Base-by-base conservation (phyloP, 2,797 vertebrate species). In the Acipenser oxyrinchus region DNA sequence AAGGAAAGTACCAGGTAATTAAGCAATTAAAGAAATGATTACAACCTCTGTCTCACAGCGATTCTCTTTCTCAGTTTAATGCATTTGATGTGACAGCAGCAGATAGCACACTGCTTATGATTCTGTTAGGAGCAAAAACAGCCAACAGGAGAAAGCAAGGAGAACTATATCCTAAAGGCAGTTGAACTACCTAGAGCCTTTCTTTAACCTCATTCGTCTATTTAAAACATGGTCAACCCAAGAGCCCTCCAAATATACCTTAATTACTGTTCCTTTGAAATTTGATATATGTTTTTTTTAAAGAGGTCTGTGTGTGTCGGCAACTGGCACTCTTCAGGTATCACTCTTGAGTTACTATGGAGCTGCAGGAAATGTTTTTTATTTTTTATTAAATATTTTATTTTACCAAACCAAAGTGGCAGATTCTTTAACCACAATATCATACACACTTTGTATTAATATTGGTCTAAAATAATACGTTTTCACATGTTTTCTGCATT, bases 191-290 rank as follows among this genome's bases (percentile, higher is more conserved):
- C 72, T 79, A 72, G 58, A 74, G 73, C 72, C 75, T 77, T 81
- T 77, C 78, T 72, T 71, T 63, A 74, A 75, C 37, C 18, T 75
- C 73, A 69, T 67, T 77, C 71, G 80, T 86, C 84, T 78, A 82
- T 84, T 83, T 76, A 78, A 70, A 78, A 84, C 87, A 86, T 81
- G 72, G 67, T 61, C 74, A 75, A 83, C 78, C 77, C 73, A 75
- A 79, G 78, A 74, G 62, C 63, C 78, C 82, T 83, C 74, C 76
- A 79, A 68, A 71, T 68, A 84, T 62, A 77, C 70, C 82, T 82
- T 88, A 86, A 87, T 85, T 86, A 85, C 74, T 77, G 73, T 76
- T 82, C 67, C 69, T 83, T 77, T 82, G 82, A 80, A 77, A 78
- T 68, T 71, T 53, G 69, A 71, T 82, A 84, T 82, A 78, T 72